Conservation (phyloP, 2,888 invertebrate genomes). For the Perithous albicinctus region DNA sequence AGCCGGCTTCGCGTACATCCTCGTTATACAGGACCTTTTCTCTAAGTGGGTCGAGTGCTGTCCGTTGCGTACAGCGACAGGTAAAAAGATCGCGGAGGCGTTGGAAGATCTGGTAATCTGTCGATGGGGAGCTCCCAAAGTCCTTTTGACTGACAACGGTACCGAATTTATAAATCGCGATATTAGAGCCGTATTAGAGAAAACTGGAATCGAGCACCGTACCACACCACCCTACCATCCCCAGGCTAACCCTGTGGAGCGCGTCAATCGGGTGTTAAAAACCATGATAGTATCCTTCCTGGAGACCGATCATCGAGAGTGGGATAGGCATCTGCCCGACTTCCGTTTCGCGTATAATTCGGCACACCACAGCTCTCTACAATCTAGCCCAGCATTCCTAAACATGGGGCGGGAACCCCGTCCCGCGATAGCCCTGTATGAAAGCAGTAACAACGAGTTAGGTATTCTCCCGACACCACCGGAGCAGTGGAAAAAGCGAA, state of each 20-base stretch:
- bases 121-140: slow-evolving; percentile 37
- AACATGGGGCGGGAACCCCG: slow-evolving; percentile 13
- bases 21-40: too few relatives aligned
- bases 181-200: background rate
- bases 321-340: background rate
- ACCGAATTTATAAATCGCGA: slow-evolving; percentile 50
- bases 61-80: too few relatives aligned
- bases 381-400: slow-evolving; percentile 1
- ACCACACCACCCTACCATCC: too few relatives aligned
- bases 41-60: too few relatives aligned
- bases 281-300: slow-evolving; percentile 27
- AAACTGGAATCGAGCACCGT: slow-evolving; percentile 1
- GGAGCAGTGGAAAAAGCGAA: too few relatives aligned
- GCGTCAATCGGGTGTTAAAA: slow-evolving; percentile 38
- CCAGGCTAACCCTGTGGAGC: slow-evolving; percentile 53
- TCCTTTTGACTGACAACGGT: slow-evolving; percentile 48
- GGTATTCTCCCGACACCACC: too few relatives aligned
- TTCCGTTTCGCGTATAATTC: slow-evolving; percentile 34
- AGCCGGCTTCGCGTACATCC: slow-evolving; percentile 9
- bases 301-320: background rate
- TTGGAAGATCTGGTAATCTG: slow-evolving; percentile 28
- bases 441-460: too few relatives aligned
- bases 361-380: slow-evolving; percentile 1
- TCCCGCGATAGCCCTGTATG: too few relatives aligned
- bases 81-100: too few relatives aligned